Percentiles rank a stretch among this genome's conserved stretches.
Evolutionary conservation across 2,888 invertebrate species (phyloP).

Genomic region (Tenthredo distinguenda): DNA sequence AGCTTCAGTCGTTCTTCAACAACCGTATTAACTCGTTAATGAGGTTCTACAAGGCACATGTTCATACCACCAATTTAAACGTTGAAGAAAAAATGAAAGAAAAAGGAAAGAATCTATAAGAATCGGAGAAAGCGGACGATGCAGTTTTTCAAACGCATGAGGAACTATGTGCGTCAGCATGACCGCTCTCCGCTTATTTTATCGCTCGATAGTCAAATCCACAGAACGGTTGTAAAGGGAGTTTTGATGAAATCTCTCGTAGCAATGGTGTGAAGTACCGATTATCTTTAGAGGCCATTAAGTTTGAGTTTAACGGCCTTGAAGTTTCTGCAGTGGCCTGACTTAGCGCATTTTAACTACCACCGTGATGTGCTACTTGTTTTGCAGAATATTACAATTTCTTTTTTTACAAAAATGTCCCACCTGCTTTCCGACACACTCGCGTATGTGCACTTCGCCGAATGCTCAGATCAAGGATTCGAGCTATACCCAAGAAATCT

Average conservation of each 20-base stretch:
- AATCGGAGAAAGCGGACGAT: neutral
- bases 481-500: neutral
- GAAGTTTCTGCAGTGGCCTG: slow-evolving; percentile 13
- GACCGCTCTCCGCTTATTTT: neutral
- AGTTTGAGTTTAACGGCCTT: slow-evolving; percentile 57
- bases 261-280: slow-evolving; percentile 59
- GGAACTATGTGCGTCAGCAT: slow-evolving; percentile 5
- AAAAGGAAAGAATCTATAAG: slow-evolving; percentile 20
- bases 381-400: slow-evolving; percentile 1
- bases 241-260: slow-evolving; percentile 57
- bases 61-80: neutral
- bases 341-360: slow-evolving; percentile 45
- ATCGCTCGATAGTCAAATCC: slow-evolving; percentile 31
- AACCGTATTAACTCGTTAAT: neutral
- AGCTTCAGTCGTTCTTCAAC: neutral
- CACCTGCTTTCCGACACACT: neutral
- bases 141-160: neutral
- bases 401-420: neutral
- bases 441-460: neutral
- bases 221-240: slow-evolving; percentile 27
- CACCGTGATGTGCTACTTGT: neutral
- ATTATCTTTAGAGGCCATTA: slow-evolving; percentile 65
- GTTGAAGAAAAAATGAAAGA: neutral
- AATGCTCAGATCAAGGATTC: neutral
- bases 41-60: neutral